Evolutionary conservation across 1,140 invertebrate species (phyloP), one percentile per base, ranked within the genome.

Genomic region (Asbolus verrucosus): DNA sequence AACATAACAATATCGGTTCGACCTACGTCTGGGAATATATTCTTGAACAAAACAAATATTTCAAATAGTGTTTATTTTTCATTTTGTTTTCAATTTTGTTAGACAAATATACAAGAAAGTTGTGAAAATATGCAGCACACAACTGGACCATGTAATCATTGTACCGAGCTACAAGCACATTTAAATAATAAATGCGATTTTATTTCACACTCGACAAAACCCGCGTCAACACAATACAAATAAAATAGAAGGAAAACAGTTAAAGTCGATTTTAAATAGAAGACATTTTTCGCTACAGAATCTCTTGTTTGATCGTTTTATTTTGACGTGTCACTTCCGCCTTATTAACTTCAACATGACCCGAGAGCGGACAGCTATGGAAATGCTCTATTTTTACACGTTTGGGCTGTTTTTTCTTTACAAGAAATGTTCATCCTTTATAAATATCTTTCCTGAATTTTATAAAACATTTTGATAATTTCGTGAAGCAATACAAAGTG

Each of bases 21-120:
- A 36, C 6, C 11, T 11, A 43, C 13, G 15, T 43, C 11, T 2
- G 39, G 39, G 39, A 43, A 43, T 43, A 36, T 11, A 3, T 43
- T 43, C 39, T 14, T 16, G 2, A 14, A 14, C 19, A 69, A 74
- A 72, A 68, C 63, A 74, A 61, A 72, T 65, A 38, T 9, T 36
- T 68, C 60, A 46, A 73, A 63, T 59, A 24, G 61, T 70, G 73
- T 72, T 69, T 66, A 69, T 67, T 63, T 73, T 75, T 65, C 70
- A 72, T 70, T 66, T 62, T 66, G 50, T 72, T 71, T 73, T 60
- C 73, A 72, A 72, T 74, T 72, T 70, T 70, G 39, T 33, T 50
- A 67, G 13, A 72, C 70, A 74, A 74, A 72, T 73, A 71, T 60
- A 21, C 60, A 62, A 65, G 36, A 65, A 65, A 65, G 13, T 41